Conservation (phyloP, 2,113 vertebrate genomes). For the Rhea americana region DNA sequence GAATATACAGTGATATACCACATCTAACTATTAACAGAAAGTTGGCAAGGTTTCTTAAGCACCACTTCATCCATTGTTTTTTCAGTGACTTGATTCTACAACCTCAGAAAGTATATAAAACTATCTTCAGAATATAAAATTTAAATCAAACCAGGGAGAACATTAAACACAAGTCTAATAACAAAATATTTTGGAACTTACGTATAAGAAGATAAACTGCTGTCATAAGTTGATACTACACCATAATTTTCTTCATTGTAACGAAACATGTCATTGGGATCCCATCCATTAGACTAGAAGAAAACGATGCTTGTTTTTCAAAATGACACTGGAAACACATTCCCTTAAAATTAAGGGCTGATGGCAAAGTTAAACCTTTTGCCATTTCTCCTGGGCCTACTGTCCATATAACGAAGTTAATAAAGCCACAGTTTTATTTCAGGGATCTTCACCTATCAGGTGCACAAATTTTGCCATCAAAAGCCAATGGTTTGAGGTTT, state of each 20-base stretch:
- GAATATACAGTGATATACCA: slow-evolving; percentile 42
- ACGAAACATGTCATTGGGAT: slow-evolving; percentile 99
- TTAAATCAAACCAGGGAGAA: slow-evolving; percentile 18
- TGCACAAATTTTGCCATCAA: not conserved
- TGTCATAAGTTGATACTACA: slow-evolving; percentile 96
- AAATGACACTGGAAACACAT: slow-evolving; percentile 60
- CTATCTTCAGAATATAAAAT: not conserved
- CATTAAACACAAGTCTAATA: slow-evolving; percentile 33
- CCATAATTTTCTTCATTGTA: slow-evolving; percentile 99
- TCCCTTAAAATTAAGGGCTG: slow-evolving; percentile 17
- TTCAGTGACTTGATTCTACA: not conserved
- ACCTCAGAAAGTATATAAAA: not conserved
- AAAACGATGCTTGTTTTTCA: slow-evolving; percentile 68
- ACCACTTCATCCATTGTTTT: slow-evolving; percentile 52
- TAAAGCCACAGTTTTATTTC: not conserved
- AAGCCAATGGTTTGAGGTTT: not conserved
- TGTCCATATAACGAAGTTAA: not conserved
- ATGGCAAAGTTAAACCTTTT: slow-evolving; percentile 16
- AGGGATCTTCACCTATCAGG: not conserved
- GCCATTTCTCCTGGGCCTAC: not conserved
- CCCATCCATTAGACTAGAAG: slow-evolving; percentile 97
- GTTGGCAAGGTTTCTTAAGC: slow-evolving; percentile 49
- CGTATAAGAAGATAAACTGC: slow-evolving; percentile 98
- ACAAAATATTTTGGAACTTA: slow-evolving; percentile 78
- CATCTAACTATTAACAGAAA: slow-evolving; percentile 43